Conservation (phyloP, 2,797 vertebrate genomes). For the Peromyscus aztecus region DNA sequence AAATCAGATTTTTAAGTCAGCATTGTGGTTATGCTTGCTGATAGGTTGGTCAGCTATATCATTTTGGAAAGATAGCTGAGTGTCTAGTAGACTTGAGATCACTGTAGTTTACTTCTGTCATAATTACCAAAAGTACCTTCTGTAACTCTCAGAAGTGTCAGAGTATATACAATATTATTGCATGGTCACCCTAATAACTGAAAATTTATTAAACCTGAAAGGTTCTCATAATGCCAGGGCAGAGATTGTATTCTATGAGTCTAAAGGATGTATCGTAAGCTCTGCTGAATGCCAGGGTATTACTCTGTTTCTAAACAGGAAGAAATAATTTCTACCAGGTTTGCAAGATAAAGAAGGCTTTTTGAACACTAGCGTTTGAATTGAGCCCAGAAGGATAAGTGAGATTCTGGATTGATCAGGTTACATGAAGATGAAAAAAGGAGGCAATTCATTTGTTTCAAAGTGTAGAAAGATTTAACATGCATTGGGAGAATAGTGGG, state of each 20-base stretch:
- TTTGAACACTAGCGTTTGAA: slow-evolving; percentile 8
- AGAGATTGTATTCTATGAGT: slow-evolving; percentile 1
- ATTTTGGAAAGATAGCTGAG: slow-evolving; percentile 20
- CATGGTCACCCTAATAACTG: not conserved
- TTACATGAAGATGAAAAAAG: slow-evolving; percentile 16
- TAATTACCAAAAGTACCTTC: not conserved
- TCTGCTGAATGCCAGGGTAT: not conserved
- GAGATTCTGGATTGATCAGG: not conserved
- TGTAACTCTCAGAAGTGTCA: not conserved
- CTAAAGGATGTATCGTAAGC: not conserved
- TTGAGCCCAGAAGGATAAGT: not conserved
- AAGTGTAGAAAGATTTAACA: slow-evolving; percentile 17
- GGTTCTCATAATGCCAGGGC: not conserved
- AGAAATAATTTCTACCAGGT: not conserved
- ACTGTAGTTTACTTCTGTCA: not conserved
- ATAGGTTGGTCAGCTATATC: not conserved
- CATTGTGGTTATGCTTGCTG: not conserved
- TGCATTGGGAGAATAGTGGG: not conserved
- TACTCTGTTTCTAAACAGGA: not conserved
- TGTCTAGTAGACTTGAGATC: not conserved
- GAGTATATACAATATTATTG: not conserved
- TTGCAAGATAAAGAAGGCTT: not conserved
- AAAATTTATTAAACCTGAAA: slow-evolving; percentile 13
- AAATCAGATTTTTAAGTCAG: slow-evolving; percentile 28
- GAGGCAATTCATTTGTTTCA: not conserved